Evolutionary conservation across 2,888 invertebrate genomes (phyloP), one percentile per base, ranked within the genome.

Genomic region (Rotaria magnacalcarata): DNA sequence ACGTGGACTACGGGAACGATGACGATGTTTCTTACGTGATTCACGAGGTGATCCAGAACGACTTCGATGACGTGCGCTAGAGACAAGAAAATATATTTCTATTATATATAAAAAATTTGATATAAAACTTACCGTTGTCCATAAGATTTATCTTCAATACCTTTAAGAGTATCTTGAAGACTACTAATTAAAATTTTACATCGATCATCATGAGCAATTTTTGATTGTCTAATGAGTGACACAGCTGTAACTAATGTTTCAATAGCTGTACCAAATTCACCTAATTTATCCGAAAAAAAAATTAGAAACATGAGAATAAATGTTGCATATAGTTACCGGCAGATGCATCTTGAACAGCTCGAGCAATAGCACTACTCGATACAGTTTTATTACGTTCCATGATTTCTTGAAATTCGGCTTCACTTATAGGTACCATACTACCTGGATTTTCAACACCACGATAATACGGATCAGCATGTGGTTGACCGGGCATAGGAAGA

Each of bases 191-290:
- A 92, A 89, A 98, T 97, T 92, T 97, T 97, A 93, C 99, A 99
- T 75, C 99, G 94, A 90, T 99, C 99, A 91, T 99, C 98, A 89
- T 94, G 94, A 0, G 96, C 95, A 84, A 96, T 95, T 92, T 96
- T 96, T 86, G 97, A 97, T 93, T 98, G 97, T 91, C 97, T 97
- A 89, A 99, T 99, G 87, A 99, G 93, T 16, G 97, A 97, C 89
- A 99, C 97, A 14, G 99, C 99, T 0, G 99, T 99, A 87, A 97
- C 96, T 88, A 99, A 93, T 6, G 99, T 99, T 92, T 99, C 98
- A 88, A 99, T 97, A 85, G 99, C 99, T 91, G 96, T 96, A 3
- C 96, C 96, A 92, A 96, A 97, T 92, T 99, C 98, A 19, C 97
- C 93, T 92, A 89, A 50, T 84, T 21, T 27, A 58, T 84, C 5